phyloP scores from a whole-genome alignment of 2,797 vertebrate species.

The Pygocentrus nattereri region DNA sequence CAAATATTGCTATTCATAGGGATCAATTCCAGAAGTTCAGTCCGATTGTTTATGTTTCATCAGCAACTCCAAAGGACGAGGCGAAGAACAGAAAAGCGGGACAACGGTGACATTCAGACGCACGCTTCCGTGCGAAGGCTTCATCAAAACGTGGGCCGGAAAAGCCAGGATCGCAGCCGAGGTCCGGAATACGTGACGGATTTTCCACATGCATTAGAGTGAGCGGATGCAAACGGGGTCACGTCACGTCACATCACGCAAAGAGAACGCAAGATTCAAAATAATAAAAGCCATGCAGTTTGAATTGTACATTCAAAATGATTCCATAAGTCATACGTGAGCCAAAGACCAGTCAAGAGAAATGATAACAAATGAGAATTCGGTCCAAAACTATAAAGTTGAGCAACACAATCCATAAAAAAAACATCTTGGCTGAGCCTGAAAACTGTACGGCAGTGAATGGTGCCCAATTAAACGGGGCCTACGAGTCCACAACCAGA shows the following conservation, averaged over 20 bases:
- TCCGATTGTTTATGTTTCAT: conserved; percentile 66
- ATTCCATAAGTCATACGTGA: neutral
- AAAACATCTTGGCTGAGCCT: neutral
- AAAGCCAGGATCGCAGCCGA: neutral
- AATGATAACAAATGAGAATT: conserved; percentile 10
- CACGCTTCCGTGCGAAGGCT: neutral
- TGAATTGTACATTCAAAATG: conserved; percentile 2
- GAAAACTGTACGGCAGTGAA: conserved; percentile 20
- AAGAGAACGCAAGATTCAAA: neutral
- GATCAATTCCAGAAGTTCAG: conserved; percentile 72
- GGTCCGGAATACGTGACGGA: too few species aligned
- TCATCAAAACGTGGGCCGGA: neutral
- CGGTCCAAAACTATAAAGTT: conserved; percentile 15
- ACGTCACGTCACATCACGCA: conserved; percentile 18
- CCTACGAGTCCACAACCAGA: neutral
- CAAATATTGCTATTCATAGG: conserved; percentile 77
- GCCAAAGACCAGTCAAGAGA: conserved; percentile 12
- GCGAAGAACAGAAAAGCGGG: conserved; percentile 30
- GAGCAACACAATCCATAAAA: conserved; percentile 2
- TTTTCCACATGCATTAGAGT: neutral
- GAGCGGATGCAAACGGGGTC: neutral
- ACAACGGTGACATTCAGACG: conserved; percentile 39
- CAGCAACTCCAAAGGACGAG: conserved; percentile 52
- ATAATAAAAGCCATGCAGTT: conserved; percentile 21
- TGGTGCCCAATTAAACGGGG: too few species aligned